phyloP scores from a whole-genome alignment of 2,113 vertebrate genomes.

The Solea senegalensis region DNA sequence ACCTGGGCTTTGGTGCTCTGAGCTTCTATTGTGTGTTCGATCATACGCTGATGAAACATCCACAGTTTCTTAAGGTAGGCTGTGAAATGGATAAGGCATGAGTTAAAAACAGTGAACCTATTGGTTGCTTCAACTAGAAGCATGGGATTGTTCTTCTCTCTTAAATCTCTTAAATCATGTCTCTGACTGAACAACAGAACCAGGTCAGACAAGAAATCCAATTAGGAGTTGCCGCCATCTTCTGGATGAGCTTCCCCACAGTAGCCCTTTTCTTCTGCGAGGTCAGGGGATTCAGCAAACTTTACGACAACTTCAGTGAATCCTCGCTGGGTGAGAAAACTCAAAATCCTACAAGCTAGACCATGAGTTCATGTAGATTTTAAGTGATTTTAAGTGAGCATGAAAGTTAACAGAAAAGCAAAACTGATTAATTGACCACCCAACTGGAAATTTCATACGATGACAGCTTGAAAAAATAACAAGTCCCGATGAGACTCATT shows the following conservation, averaged over 20 bases:
- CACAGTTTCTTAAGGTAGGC: slow-evolving; percentile 89
- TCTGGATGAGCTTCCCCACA: slow-evolving; percentile 92
- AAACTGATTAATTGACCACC: too few relatives aligned
- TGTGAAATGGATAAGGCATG: not conserved
- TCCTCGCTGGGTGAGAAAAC: slow-evolving; percentile 83
- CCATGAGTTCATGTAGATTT: not conserved
- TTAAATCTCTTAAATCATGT: not conserved
- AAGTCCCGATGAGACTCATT: not conserved
- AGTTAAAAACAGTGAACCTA: not conserved
- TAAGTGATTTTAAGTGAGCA: not conserved
- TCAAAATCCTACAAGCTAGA: not conserved
- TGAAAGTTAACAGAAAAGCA: not conserved
- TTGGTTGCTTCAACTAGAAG: not conserved
- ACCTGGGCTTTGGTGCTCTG: slow-evolving; percentile 86
- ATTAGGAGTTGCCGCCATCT: slow-evolving; percentile 81
- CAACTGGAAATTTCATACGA: too few relatives aligned
- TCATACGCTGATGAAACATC: slow-evolving; percentile 89
- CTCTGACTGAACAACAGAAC: slow-evolving; percentile 78
- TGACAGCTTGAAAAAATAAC: not conserved
- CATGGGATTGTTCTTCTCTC: not conserved
- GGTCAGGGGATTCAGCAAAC: slow-evolving; percentile 91
- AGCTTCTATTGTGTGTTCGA: slow-evolving; percentile 91
- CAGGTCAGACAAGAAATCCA: slow-evolving; percentile 88
- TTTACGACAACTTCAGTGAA: slow-evolving; percentile 85
- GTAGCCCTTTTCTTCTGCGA: slow-evolving; percentile 89